These are phyloP conservation scores for Butorides virescens DNA, from an alignment of 2,113 vertebrate genomes.

Conservation along the genomic window DNA sequence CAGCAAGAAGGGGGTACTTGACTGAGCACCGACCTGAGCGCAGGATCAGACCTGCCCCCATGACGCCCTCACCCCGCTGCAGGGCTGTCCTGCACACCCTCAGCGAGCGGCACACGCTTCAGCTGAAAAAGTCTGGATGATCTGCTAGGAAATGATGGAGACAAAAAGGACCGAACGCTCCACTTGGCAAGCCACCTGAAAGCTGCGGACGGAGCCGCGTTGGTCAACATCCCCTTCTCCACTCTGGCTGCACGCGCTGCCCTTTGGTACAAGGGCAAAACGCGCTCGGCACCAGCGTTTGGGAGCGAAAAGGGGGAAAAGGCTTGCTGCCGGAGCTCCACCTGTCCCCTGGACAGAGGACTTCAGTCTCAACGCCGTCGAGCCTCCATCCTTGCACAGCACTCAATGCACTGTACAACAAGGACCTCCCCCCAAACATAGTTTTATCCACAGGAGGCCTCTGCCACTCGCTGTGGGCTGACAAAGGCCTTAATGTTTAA, in stretches of 20 bases:
- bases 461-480: neutral
- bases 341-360: neutral
- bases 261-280: neutral
- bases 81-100: too few relatives aligned
- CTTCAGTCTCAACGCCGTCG: neutral
- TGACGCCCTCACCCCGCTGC: neutral
- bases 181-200: neutral
- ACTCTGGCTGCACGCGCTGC: rapidly evolving
- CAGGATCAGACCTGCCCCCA: neutral
- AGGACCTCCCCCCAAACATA: neutral
- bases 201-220: neutral
- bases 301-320: neutral
- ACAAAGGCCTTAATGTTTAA: constrained; percentile 46
- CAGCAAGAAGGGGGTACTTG: neutral
- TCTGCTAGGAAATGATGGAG: neutral
- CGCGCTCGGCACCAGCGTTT: rapidly evolving
- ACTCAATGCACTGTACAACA: neutral
- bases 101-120: rapidly evolving
- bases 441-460: constrained; percentile 14
- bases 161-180: neutral
- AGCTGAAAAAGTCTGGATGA: neutral
- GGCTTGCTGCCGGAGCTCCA: neutral
- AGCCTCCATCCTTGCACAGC: neutral
- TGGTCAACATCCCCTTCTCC: neutral
- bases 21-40: rapidly evolving